Conservation (phyloP, 2,797 vertebrate genomes). For the Coracias cyanogaster region DNA sequence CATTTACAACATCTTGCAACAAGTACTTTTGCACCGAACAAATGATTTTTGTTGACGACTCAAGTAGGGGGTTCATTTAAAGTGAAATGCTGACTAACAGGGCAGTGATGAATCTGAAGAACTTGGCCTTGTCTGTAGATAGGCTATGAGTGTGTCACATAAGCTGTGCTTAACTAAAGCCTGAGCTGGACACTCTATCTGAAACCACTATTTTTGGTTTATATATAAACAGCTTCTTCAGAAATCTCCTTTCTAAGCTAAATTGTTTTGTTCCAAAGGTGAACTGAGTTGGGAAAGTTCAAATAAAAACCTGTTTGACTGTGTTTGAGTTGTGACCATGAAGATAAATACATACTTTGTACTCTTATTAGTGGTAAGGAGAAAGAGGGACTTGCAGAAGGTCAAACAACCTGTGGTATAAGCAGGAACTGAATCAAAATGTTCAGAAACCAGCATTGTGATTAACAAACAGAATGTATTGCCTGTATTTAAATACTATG, state of each 20-base stretch:
- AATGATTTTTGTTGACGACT: slow-evolving; percentile 19
- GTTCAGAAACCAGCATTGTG: background rate
- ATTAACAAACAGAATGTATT: background rate
- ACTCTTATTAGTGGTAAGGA: background rate
- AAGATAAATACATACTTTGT: slow-evolving; percentile 50
- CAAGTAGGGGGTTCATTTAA: slow-evolving; percentile 14
- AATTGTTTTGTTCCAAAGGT: slow-evolving; percentile 42
- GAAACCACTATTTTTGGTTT: slow-evolving; percentile 19
- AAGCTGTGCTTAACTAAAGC: background rate
- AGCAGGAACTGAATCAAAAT: background rate
- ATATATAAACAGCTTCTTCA: background rate
- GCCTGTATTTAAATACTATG: background rate
- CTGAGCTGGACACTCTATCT: background rate
- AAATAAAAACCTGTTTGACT: slow-evolving; percentile 36
- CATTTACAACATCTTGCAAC: slow-evolving; percentile 26
- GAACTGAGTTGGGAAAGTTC: slow-evolving; percentile 41
- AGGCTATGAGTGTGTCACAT: background rate
- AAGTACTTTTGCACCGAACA: background rate
- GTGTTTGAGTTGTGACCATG: slow-evolving; percentile 25
- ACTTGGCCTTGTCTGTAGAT: background rate
- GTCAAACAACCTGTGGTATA: background rate
- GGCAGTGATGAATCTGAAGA: slow-evolving; percentile 1
- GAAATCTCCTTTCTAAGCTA: background rate
- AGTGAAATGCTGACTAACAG: slow-evolving; percentile 41
- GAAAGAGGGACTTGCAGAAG: background rate